Base-by-base conservation (phyloP, 2,113 vertebrate species). In the Malurus cyaneus region DNA sequence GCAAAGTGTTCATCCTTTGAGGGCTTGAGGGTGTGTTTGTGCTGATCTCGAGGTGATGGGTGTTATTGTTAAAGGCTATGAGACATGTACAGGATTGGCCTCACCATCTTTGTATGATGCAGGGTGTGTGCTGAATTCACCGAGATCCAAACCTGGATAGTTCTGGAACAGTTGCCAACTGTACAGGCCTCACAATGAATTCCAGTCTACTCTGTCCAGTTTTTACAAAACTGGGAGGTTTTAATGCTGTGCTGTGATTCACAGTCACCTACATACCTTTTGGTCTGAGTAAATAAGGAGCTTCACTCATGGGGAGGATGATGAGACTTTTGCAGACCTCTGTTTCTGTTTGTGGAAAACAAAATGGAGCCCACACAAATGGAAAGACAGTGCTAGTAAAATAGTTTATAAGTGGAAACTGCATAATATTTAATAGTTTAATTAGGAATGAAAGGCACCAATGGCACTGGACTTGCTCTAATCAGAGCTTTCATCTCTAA, bases 391-490 rank as follows among this genome's bases (percentile, higher is more conserved):
- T 53, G 49, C 34, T 57, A 42, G 88, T 59, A 62, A 82, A 87
- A 64, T 25, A 88, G 67, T 72, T 72, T 87, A 28, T 67, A 59
- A 93, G 82, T 66, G 87, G 64, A 83, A 92, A 69, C 67, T 80
- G 9, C 80, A 9, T 56, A 65, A 78, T 82, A 69, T 80, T 93
- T 92, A 94, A 76, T 82, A 86, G 70, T 78, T 96, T 96, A 96
- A 93, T 95, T 86, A 94, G 92, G 61, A 96, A 44, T 60, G 36
- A 94, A 90, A 92, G 93, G 69, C 91, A 97, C 70, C 52, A 72
- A 24, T 73, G 74, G 53, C 28, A 47, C 54, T 73, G 88, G 67
- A 28, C 53, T 86, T 86, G 41, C 93, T 96, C 39, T 80, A 94
- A 89, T 96, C 84, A 78, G 71, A 50, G 52, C 89, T 94, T 93